These are phyloP conservation scores for Leptinotarsa undecemlineata DNA, from an alignment of 1,140 invertebrate genomes.

Conservation along the genomic window DNA sequence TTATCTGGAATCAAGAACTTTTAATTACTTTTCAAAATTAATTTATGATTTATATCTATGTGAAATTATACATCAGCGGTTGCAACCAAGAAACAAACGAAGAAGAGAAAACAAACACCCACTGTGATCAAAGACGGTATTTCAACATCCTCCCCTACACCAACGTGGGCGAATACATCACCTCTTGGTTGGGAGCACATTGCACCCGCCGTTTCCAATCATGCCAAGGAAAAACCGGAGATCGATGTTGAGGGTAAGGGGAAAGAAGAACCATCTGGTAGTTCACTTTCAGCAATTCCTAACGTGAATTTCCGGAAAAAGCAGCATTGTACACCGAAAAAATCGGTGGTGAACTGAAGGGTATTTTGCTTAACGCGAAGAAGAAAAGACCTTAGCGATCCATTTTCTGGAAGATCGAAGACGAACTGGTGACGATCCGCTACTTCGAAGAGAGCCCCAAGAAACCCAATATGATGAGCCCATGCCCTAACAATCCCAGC, in stretches of 20 bases:
- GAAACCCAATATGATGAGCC: constrained; percentile 66
- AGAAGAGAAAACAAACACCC: constrained; percentile 74
- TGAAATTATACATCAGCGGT: constrained; percentile 56
- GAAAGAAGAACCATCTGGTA: too few species aligned
- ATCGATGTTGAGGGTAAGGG: too few species aligned
- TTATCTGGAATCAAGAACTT: too few species aligned
- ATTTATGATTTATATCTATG: constrained; percentile 18
- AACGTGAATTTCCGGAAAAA: constrained; percentile 30
- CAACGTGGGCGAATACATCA: constrained; percentile 46
- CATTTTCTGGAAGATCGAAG: constrained; percentile 80
- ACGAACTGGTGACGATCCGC: constrained; percentile 77
- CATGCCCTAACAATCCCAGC: too few species aligned
- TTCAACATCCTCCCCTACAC: constrained; percentile 43
- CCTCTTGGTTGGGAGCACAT: constrained; percentile 56
- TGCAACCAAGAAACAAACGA: constrained; percentile 72
- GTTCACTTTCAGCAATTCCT: constrained; percentile 2
- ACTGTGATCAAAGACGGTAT: constrained; percentile 65
- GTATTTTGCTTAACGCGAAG: constrained; percentile 48
- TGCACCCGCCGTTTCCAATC: constrained; percentile 53
- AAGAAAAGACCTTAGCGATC: constrained; percentile 78
- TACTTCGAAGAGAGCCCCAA: constrained; percentile 81
- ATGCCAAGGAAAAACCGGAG: not conserved
- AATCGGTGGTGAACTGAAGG: too few species aligned
- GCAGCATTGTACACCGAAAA: constrained; percentile 28
- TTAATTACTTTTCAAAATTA: too few species aligned